Evolutionary conservation across 1,140 invertebrate genomes (phyloP).

Genomic region (Helicoverpa armigera): DNA sequence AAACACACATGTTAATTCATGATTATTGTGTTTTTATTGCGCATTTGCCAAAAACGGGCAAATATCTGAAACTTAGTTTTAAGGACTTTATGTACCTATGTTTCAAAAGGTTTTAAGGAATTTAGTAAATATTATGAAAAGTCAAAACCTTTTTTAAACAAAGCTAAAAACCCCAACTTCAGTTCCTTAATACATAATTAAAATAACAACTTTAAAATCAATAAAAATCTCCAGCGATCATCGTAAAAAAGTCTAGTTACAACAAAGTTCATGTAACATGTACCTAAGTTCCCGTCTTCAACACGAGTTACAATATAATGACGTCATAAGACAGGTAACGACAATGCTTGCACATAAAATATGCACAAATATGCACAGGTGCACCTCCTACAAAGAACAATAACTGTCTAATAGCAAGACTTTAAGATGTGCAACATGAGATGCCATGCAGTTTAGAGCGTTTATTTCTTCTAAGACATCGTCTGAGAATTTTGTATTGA

Average conservation of each 20-base stretch:
- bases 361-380: constrained; percentile 41
- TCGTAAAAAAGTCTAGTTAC: not conserved
- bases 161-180: no score
- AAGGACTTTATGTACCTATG: no score
- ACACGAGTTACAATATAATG: constrained; percentile 29
- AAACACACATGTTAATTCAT: no score
- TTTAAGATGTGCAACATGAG: constrained; percentile 5
- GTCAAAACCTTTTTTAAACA: no score
- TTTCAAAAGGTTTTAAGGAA: no score
- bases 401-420: constrained; percentile 23
- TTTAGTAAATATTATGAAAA: no score
- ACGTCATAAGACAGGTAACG: constrained; percentile 31
- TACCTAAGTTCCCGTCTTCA: not conserved
- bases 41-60: no score
- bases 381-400: constrained; percentile 30
- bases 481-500: no score
- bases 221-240: not conserved
- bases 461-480: no score
- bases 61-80: no score
- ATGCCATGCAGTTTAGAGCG: not conserved
- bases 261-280: not conserved
- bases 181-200: no score
- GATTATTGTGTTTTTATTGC: no score
- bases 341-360: constrained; percentile 32
- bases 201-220: not conserved